phyloP scores from a whole-genome alignment of 2,888 invertebrate species.

The Globia sparganii region DNA sequence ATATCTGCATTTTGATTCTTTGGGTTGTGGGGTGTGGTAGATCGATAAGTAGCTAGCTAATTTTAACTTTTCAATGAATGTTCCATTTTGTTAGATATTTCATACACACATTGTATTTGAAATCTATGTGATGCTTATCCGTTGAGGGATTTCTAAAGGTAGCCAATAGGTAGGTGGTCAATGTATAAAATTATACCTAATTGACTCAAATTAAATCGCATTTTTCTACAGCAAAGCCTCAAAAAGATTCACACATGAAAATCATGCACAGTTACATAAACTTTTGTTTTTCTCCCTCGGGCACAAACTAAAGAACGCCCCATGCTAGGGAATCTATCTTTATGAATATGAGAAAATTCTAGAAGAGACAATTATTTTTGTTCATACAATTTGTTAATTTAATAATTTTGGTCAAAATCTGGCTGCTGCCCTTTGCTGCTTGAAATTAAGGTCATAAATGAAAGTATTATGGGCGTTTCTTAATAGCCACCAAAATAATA shows the following conservation, averaged over 20 bases:
- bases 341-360: not conserved
- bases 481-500: conserved; percentile 17
- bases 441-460: not conserved
- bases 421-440: not conserved
- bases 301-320: not conserved
- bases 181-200: not conserved
- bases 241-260: not conserved
- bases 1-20: conserved; percentile 6
- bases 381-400: not conserved
- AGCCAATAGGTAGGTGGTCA: not conserved
- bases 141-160: not conserved
- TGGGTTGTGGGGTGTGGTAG: not conserved
- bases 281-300: not conserved
- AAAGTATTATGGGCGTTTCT: not conserved
- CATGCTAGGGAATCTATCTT: too few species aligned
- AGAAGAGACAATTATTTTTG: too few species aligned
- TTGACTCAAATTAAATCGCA: not conserved
- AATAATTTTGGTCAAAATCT: too few species aligned
- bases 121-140: conserved; percentile 4
- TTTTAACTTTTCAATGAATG: not conserved
- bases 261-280: too few species aligned
- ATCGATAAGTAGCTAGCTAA: not conserved
- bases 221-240: not conserved
- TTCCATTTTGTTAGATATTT: not conserved
- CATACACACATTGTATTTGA: not conserved